phyloP scores from a whole-genome alignment of 1,140 invertebrate species.

The Mizuhopecten yessoensis region DNA sequence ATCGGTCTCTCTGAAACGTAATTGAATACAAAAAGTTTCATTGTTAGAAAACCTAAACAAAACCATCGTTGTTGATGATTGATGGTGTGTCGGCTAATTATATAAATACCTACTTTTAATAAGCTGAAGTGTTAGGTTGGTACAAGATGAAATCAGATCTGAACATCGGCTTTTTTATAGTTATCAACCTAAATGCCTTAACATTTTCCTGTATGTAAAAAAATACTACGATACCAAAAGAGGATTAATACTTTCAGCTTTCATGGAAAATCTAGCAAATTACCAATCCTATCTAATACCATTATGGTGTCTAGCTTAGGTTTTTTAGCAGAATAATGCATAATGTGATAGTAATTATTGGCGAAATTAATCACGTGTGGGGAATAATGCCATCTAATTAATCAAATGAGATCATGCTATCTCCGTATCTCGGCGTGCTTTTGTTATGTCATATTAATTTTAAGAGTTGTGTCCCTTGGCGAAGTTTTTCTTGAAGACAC shows the following conservation, averaged over 20 bases:
- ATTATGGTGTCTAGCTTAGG: not conserved
- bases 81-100: too few species aligned
- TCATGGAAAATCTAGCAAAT: constrained; percentile 17
- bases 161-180: not conserved
- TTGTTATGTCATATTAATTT: too few species aligned
- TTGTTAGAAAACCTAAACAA: too few species aligned
- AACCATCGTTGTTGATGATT: too few species aligned
- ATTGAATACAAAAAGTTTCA: too few species aligned
- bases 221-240: not conserved
- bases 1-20: too few species aligned
- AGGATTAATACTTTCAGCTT: not conserved
- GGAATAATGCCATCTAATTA: not conserved
- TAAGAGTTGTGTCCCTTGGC: too few species aligned
- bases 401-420: constrained; percentile 28
- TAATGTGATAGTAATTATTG: constrained; percentile 15
- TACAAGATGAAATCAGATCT: not conserved
- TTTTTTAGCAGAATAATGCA: not conserved
- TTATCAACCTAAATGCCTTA: not conserved
- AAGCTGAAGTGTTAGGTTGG: not conserved
- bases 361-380: not conserved
- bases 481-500: too few species aligned
- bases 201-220: constrained; percentile 1
- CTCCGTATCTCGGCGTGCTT: not conserved
- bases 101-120: not conserved
- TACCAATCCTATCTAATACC: not conserved